Evolutionary conservation across 1,140 invertebrate species (phyloP).

Genomic region (Magallana angulata): DNA sequence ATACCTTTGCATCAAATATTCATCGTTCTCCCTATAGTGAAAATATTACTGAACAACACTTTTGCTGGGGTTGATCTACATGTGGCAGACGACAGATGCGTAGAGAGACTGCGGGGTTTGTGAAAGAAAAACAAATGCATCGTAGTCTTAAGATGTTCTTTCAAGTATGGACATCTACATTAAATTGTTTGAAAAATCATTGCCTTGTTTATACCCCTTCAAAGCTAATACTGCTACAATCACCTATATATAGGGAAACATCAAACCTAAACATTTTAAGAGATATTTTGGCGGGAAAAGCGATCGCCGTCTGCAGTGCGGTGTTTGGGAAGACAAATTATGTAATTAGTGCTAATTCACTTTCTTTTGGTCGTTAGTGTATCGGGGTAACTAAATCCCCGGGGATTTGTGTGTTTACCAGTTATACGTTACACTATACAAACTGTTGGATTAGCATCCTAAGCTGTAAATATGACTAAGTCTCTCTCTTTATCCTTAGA

Average conservation of each 20-base stretch:
- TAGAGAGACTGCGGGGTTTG: neutral
- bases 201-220: constrained; percentile 30
- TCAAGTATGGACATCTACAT: constrained; percentile 38
- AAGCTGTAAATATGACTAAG: constrained; percentile 35
- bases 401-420: constrained; percentile 31
- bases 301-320: neutral
- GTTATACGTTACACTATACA: constrained; percentile 31
- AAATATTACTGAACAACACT: constrained; percentile 27
- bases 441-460: constrained; percentile 40
- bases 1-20: constrained; percentile 31
- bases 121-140: constrained; percentile 32
- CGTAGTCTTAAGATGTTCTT: constrained; percentile 30
- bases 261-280: constrained; percentile 30
- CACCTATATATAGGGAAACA: constrained; percentile 35
- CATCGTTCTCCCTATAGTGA: constrained; percentile 18
- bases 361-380: constrained; percentile 20
- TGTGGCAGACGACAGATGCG: constrained; percentile 17
- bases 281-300: constrained; percentile 35
- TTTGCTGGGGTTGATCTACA: neutral
- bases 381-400: constrained; percentile 19
- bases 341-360: constrained; percentile 42
- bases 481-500: constrained; percentile 28
- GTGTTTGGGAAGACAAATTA: constrained; percentile 35
- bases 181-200: constrained; percentile 36
- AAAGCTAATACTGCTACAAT: constrained; percentile 29